phyloP scores from a whole-genome alignment of 2,797 vertebrate species.

The Rhabdomys pumilio region DNA sequence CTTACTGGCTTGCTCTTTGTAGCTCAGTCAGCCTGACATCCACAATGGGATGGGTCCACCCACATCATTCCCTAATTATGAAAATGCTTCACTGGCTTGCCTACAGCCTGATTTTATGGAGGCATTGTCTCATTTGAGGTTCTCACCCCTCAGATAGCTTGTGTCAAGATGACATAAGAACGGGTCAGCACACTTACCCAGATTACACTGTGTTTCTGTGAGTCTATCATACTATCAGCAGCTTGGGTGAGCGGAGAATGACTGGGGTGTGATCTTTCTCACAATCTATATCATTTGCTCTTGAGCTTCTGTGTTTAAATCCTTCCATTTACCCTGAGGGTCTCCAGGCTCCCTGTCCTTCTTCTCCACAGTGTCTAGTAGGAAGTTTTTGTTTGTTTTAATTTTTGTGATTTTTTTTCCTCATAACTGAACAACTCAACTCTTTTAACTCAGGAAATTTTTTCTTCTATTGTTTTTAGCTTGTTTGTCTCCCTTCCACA shows the following conservation, averaged over 20 bases:
- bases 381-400: not conserved
- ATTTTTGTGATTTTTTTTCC: constrained; percentile 12
- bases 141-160: not conserved
- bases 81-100: not conserved
- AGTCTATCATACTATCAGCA: not conserved
- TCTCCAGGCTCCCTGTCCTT: not conserved
- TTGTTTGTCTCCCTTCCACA: not conserved
- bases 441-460: not conserved
- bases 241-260: not conserved
- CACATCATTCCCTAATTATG: not conserved
- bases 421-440: not conserved
- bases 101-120: not conserved
- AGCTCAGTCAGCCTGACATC: too few relatives aligned
- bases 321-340: not conserved
- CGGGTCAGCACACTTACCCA: too few relatives aligned
- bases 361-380: not conserved
- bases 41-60: not conserved
- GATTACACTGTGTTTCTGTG: not conserved
- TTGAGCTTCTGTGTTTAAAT: not conserved
- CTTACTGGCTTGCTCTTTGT: not conserved
- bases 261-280: not conserved
- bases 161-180: too few relatives aligned
- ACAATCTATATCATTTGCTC: not conserved
- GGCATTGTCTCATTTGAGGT: not conserved
- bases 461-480: constrained; percentile 61